phyloP scores from a whole-genome alignment of 2,113 vertebrate genomes.

The Mastomys natalensis region DNA sequence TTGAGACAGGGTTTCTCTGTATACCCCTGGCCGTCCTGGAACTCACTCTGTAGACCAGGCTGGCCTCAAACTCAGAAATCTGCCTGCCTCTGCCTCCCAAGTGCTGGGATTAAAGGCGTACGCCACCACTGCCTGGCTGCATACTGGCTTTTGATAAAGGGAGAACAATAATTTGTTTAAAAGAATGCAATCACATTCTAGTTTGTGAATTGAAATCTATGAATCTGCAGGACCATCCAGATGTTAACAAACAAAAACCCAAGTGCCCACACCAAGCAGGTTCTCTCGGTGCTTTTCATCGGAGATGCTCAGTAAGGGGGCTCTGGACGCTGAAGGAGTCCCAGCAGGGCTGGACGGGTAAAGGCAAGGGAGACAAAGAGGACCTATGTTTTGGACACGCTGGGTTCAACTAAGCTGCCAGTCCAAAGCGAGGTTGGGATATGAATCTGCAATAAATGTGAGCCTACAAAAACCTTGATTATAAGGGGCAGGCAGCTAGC shows the following conservation, averaged over 20 bases:
- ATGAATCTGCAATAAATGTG: not conserved
- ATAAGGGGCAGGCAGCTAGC: not conserved
- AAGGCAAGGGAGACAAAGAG: not conserved
- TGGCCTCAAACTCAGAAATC: no score
- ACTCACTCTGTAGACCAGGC: no score
- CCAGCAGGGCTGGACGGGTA: not conserved
- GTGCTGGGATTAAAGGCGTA: no score
- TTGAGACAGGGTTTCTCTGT: no score
- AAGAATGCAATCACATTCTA: not conserved
- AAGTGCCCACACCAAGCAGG: not conserved
- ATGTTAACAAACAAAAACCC: not conserved
- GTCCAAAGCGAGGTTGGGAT: not conserved
- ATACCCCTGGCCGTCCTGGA: no score
- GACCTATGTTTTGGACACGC: not conserved
- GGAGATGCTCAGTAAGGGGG: not conserved
- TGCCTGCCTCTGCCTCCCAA: no score
- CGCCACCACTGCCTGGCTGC: no score
- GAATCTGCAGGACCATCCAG: not conserved
- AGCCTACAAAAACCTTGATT: not conserved
- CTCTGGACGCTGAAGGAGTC: not conserved
- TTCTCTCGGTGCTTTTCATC: not conserved
- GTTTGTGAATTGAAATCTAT: not conserved
- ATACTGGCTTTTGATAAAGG: conserved; percentile 27
- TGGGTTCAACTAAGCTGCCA: not conserved
- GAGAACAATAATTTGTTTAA: not conserved